A percentile compares a stretch with the other conserved stretches of the same genome.
Evolutionary conservation across 1,140 invertebrate species (phyloP).

Genomic region (Macrobrachium nipponense): DNA sequence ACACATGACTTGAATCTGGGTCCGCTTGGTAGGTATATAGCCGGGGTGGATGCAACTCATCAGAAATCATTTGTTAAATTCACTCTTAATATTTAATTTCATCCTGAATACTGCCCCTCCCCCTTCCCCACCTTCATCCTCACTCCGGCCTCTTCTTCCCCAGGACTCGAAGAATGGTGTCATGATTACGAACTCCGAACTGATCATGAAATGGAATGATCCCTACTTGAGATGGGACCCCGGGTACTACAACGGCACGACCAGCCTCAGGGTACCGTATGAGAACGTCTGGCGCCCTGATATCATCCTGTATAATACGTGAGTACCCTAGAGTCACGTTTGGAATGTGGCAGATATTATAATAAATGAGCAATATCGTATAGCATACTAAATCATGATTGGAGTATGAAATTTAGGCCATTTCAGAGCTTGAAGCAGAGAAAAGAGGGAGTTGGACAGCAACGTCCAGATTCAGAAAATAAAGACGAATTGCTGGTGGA

Average conservation of each 20-base stretch:
- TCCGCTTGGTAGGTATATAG: too few species aligned
- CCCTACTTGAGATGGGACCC: constrained; percentile 51
- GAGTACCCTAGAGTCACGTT: not conserved
- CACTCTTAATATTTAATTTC: too few species aligned
- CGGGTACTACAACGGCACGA: constrained; percentile 14
- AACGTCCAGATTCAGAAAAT: too few species aligned
- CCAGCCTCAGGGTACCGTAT: constrained; percentile 17
- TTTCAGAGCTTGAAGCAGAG: not conserved
- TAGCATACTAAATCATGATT: too few species aligned
- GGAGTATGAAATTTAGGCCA: too few species aligned
- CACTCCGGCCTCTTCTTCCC: not conserved
- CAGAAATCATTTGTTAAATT: too few species aligned
- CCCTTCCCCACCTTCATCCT: not conserved
- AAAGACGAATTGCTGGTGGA: too few species aligned
- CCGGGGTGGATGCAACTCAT: too few species aligned
- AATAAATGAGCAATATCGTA: too few species aligned
- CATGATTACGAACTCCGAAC: constrained; percentile 40
- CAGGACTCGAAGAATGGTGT: constrained; percentile 32
- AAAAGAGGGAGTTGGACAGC: not conserved
- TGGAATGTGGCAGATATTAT: too few species aligned
- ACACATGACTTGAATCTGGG: too few species aligned
- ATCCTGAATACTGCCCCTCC: not conserved
- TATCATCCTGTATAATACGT: constrained; percentile 52
- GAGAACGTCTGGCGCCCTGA: constrained; percentile 50
- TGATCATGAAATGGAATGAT: constrained; percentile 51